phyloP scores from a whole-genome alignment of 2,113 vertebrate species.

The Mesitornis unicolor region DNA sequence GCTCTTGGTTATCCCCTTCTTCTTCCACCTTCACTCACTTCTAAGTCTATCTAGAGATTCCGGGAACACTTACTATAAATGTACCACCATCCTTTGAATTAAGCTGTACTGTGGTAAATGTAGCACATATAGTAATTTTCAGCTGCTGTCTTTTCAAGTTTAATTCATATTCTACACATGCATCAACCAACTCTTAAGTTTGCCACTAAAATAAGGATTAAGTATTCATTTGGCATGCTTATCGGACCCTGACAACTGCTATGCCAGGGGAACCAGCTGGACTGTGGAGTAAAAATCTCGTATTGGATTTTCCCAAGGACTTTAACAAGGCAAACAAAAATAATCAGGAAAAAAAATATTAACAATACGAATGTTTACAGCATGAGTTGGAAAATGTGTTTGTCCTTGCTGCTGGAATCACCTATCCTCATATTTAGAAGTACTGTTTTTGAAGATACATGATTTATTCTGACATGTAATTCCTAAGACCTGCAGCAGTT shows the following conservation, averaged over 20 bases:
- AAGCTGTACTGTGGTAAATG: background rate
- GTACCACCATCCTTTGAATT: background rate
- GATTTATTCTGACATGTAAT: background rate
- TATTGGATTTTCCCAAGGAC: background rate
- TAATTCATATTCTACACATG: conserved; percentile 23
- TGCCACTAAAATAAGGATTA: conserved; percentile 56
- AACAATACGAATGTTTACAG: background rate
- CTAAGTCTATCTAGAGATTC: background rate
- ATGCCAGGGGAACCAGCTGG: conserved; percentile 15
- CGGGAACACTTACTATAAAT: background rate
- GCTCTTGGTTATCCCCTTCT: background rate
- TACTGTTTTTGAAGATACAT: background rate
- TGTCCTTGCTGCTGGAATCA: conserved; percentile 12
- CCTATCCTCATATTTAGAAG: background rate
- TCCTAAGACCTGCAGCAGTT: background rate
- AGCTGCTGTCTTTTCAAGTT: background rate
- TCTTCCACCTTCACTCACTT: background rate
- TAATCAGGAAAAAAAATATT: background rate
- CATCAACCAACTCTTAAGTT: background rate
- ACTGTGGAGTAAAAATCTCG: conserved; percentile 11
- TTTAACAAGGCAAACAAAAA: background rate
- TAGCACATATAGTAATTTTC: conserved; percentile 20
- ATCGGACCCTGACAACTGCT: conserved; percentile 9
- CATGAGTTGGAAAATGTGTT: background rate
- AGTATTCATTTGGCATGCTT: conserved; percentile 45